Evolutionary conservation across 2,888 invertebrate genomes (phyloP).

Genomic region (Blastobasis adustella): DNA sequence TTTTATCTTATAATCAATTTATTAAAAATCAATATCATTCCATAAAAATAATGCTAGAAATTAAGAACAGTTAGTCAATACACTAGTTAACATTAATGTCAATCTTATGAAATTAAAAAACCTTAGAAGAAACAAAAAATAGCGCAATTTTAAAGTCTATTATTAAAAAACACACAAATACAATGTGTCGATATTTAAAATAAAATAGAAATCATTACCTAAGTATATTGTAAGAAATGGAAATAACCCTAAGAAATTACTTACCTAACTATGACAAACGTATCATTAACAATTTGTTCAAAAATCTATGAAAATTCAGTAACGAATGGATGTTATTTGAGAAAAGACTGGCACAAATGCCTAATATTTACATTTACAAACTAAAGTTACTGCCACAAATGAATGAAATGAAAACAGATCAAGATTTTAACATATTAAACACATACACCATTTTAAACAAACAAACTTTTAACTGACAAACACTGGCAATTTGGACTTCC

Average conservation of each 20-base stretch:
- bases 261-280: conserved; percentile 33
- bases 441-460: no score
- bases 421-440: no score
- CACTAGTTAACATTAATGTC: conserved; percentile 48
- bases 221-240: conserved; percentile 26
- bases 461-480: no score
- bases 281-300: conserved; percentile 49
- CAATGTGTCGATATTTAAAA: no score
- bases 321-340: conserved; percentile 26
- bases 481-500: no score
- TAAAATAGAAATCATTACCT: no score
- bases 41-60: conserved; percentile 59
- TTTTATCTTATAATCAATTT: conserved; percentile 48
- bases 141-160: no score
- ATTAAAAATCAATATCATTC: conserved; percentile 67
- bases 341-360: no score
- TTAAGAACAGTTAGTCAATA: conserved; percentile 55
- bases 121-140: conserved; percentile 24
- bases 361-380: no score
- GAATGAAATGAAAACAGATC: no score
- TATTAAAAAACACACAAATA: no score
- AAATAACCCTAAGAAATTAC: conserved; percentile 32
- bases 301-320: conserved; percentile 44
- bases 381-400: no score
- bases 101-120: conserved; percentile 48